phyloP scores from a whole-genome alignment of 2,113 vertebrate genomes.

The Cephalopholis sonnerati region DNA sequence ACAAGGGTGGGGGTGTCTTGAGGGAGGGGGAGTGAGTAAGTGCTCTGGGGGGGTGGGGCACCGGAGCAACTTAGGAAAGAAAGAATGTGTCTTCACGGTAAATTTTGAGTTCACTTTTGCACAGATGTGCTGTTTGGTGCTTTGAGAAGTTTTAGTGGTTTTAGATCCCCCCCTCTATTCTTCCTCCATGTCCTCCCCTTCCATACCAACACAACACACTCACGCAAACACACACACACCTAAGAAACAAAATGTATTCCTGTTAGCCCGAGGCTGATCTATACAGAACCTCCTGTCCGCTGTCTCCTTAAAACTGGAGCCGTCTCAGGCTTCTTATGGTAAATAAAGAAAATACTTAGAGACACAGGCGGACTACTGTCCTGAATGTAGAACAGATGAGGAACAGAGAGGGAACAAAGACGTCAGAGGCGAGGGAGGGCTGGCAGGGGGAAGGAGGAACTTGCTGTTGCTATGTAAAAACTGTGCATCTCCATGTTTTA shows the following conservation, averaged over 20 bases:
- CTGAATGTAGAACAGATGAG: conserved; percentile 71
- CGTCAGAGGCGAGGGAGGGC: conserved; percentile 1
- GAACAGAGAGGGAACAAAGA: conserved; percentile 50
- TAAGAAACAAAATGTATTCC: conserved; percentile 47
- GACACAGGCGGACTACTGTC: conserved; percentile 63
- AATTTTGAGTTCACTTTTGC: conserved; percentile 67
- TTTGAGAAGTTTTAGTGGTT: conserved; percentile 45
- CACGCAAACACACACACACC: conserved; percentile 3
- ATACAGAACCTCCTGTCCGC: conserved; percentile 43
- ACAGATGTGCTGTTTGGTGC: conserved; percentile 70
- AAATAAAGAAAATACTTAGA: conserved; percentile 60
- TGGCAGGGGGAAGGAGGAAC: not conserved
- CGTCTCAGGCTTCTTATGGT: conserved; percentile 43
- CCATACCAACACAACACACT: not conserved
- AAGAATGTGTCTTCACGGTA: conserved; percentile 77
- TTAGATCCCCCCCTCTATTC: conserved; percentile 9
- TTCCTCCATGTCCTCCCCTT: not conserved
- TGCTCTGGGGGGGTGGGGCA: conserved; percentile 4
- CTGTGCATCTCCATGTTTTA: not conserved
- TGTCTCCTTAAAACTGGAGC: conserved; percentile 49
- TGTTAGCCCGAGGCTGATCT: conserved; percentile 56
- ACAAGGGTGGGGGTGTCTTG: conserved; percentile 23
- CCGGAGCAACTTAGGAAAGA: conserved; percentile 40
- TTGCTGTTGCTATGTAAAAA: not conserved
- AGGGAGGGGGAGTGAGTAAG: conserved; percentile 12